Conservation (phyloP, 2,113 vertebrate species). For the Grantiella picta region DNA sequence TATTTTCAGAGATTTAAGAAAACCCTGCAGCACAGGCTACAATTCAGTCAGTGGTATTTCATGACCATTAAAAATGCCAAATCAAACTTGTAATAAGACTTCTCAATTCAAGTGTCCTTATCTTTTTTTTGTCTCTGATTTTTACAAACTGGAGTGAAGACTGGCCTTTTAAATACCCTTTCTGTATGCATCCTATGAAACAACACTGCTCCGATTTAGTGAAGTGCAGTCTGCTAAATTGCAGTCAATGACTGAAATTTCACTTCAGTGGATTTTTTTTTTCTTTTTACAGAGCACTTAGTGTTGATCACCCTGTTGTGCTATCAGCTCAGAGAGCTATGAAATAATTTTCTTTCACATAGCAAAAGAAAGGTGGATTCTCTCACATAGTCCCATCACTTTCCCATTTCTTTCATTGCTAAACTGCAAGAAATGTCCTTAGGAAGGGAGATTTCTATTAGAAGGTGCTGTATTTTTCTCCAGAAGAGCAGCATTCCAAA, state of each 20-base stretch:
- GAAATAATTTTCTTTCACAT: neutral
- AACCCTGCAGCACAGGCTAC: neutral
- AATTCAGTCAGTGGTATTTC: neutral
- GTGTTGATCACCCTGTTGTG: neutral
- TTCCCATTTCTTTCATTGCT: neutral
- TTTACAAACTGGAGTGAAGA: neutral
- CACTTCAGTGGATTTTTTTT: neutral
- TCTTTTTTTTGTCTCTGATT: neutral
- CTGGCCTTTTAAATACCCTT: neutral
- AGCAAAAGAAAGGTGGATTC: neutral
- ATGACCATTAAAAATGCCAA: conserved; percentile 38
- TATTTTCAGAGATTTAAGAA: neutral
- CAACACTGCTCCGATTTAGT: neutral
- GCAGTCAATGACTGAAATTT: neutral
- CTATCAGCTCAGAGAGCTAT: neutral
- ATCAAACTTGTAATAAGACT: neutral
- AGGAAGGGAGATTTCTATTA: neutral
- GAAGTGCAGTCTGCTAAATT: neutral
- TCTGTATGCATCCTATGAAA: neutral
- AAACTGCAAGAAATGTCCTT: neutral
- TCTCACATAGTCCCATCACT: neutral
- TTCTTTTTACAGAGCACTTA: neutral
- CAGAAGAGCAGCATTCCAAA: neutral
- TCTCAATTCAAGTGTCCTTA: neutral
- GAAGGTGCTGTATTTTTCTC: neutral